These are phyloP conservation scores for Lacerta bilineata DNA, from an alignment of 2,797 vertebrate species.

Conservation along the genomic window DNA sequence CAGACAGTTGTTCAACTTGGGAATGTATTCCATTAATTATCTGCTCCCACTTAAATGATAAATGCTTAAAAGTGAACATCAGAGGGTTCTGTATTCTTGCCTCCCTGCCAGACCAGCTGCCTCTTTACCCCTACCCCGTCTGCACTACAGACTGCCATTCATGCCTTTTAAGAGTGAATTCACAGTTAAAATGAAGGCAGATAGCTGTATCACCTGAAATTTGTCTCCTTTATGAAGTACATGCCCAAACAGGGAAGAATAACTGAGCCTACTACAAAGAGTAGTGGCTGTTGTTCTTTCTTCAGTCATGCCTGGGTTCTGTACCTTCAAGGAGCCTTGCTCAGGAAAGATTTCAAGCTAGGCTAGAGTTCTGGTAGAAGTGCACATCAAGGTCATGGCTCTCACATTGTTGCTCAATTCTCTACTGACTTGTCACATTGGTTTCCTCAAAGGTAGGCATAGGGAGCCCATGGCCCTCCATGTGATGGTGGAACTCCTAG, in stretches of 20 bases:
- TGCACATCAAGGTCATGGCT: no score
- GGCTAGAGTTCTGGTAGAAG: no score
- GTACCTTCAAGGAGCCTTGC: no score
- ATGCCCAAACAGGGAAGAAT: constrained; percentile 7
- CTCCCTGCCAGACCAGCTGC: background rate
- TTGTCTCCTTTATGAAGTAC: constrained; percentile 17
- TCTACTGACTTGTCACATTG: no score
- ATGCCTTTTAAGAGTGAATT: constrained; percentile 23
- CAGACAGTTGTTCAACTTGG: background rate
- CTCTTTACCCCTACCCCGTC: background rate
- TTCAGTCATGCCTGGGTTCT: background rate
- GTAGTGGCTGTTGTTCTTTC: constrained; percentile 1
- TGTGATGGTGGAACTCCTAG: no score
- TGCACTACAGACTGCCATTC: background rate
- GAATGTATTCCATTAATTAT: constrained; percentile 30
- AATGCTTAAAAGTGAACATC: constrained; percentile 25
- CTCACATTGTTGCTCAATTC: no score
- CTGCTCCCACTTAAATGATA: constrained; percentile 22
- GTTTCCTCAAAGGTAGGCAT: no score
- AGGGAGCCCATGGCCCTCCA: no score
- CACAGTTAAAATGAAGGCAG: constrained; percentile 10
- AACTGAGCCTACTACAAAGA: background rate
- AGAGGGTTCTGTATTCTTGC: constrained; percentile 25
- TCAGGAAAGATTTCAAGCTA: no score
- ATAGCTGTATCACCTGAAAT: constrained; percentile 19